Evolutionary conservation across 2,888 invertebrate species (phyloP), one percentile per base, ranked within the genome.

Genomic region (Thyatira batis): DNA sequence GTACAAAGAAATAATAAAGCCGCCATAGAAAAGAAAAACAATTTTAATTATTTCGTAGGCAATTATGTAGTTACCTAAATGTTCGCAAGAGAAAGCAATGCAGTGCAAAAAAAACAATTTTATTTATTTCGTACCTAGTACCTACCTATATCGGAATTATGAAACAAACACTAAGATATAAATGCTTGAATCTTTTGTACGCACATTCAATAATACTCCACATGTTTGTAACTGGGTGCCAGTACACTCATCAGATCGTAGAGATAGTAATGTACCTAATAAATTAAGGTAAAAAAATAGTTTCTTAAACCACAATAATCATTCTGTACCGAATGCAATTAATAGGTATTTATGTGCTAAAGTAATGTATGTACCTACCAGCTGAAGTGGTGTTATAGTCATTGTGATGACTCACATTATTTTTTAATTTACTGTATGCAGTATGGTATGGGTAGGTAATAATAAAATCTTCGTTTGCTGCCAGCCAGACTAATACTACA

Each of bases 381-480:
- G 17, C 17, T 25, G 25, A 23, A n/a, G 25, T 8, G 6, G 39
- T 39, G 39, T 39, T 39, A 17, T 25, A 46, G 11, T 46, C 45
- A 25, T 23, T 46, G 45, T 52, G 33, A 13, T 46, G 45, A 46
- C 25, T 46, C 46, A 46, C 25, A 23, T 25, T 17, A 46, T 46
- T 30, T 23, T 6, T 6, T 11, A 20, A 17, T 46, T 39, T 39
- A 39, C 17, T 17, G 1, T 8, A 39, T 17, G 2, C 17, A 13
- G n/a, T 13, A 13, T 33, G 8, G 39, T 8, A 39, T 8, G 39
- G n/a, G n/a, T n/a, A n/a, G n/a, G n/a, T n/a, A n/a, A n/a, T 39
- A 39, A 39, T 39, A 39, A 39, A 39, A 39, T 39, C 6, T 17
- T 9, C 17, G 39, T 17, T 39, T 39, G 3, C 2, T 39, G 8